Evolutionary conservation across 2,888 invertebrate genomes (phyloP).

Genomic region (Dryobota labecula): DNA sequence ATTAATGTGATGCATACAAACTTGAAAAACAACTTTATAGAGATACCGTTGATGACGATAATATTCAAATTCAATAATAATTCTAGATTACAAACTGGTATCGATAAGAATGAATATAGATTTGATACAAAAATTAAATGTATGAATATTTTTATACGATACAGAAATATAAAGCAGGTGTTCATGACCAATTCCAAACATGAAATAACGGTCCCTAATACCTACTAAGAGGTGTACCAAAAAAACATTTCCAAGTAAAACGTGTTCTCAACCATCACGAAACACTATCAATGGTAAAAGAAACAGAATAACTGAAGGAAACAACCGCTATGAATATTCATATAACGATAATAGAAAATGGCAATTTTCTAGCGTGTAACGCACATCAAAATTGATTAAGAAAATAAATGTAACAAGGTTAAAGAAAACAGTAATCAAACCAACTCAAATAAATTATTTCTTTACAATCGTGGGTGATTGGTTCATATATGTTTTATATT

Average conservation of each 20-base stretch:
- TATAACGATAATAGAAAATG: conserved; percentile 12
- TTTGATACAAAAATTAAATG: not conserved
- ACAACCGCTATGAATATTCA: conserved; percentile 22
- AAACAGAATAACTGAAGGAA: conserved; percentile 30
- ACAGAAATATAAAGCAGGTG: not conserved
- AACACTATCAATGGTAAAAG: conserved; percentile 12
- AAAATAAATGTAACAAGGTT: conserved; percentile 44
- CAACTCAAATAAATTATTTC: not conserved
- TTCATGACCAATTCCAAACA: conserved; percentile 1
- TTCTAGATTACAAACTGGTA: conserved; percentile 13
- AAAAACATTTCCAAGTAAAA: not conserved
- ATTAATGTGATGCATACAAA: conserved; percentile 29
- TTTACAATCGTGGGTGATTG: not conserved
- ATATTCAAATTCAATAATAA: conserved; percentile 1
- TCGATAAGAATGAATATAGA: conserved; percentile 8
- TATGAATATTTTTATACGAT: not conserved
- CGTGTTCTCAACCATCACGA: conserved; percentile 11
- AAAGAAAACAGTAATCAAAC: conserved; percentile 32
- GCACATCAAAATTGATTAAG: conserved; percentile 24
- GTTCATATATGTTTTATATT: not conserved
- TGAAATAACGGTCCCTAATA: conserved; percentile 12
- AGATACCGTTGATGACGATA: conserved; percentile 11
- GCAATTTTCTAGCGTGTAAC: conserved; percentile 28
- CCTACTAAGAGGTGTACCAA: no score
- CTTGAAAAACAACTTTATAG: conserved; percentile 19